A percentile compares a stretch with the other conserved stretches of the same genome.
Evolutionary conservation across 2,888 invertebrate genomes (phyloP).

Genomic region (Morpho helenor): DNA sequence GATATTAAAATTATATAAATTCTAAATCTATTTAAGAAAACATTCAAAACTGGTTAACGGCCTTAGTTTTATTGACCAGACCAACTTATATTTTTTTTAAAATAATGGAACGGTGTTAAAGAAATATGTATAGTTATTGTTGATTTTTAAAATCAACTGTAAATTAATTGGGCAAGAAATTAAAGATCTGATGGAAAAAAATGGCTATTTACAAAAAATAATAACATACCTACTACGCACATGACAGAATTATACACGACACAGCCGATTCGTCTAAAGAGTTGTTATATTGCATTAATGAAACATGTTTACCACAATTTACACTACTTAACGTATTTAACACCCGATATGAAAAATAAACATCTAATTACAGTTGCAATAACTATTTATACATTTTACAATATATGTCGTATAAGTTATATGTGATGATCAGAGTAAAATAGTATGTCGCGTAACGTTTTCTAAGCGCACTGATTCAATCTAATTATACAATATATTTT

Average conservation of each 20-base stretch:
- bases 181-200: constrained; percentile 20
- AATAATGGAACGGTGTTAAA: too few relatives aligned
- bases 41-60: constrained; percentile 20
- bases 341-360: constrained; percentile 79
- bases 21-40: constrained; percentile 26
- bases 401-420: constrained; percentile 47
- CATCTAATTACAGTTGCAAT: constrained; percentile 78
- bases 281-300: constrained; percentile 67
- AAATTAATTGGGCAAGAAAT: constrained; percentile 34
- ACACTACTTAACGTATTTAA: constrained; percentile 77
- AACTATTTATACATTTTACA: constrained; percentile 78
- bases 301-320: constrained; percentile 67
- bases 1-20: constrained; percentile 30
- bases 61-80: too few relatives aligned
- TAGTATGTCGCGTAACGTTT: constrained; percentile 55
- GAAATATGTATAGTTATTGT: too few relatives aligned
- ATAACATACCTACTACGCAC: constrained; percentile 52
- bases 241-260: constrained; percentile 71
- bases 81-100: too few relatives aligned
- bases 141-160: constrained; percentile 8
- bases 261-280: constrained; percentile 74
- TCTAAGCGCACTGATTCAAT: constrained; percentile 70
- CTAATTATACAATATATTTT: constrained; percentile 49
- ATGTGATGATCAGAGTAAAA: constrained; percentile 53
- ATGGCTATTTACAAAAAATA: constrained; percentile 60